Evolutionary conservation across 2,888 invertebrate genomes (phyloP), one percentile per base, ranked within the genome.

Genomic region (Eristalis arbustorum): DNA sequence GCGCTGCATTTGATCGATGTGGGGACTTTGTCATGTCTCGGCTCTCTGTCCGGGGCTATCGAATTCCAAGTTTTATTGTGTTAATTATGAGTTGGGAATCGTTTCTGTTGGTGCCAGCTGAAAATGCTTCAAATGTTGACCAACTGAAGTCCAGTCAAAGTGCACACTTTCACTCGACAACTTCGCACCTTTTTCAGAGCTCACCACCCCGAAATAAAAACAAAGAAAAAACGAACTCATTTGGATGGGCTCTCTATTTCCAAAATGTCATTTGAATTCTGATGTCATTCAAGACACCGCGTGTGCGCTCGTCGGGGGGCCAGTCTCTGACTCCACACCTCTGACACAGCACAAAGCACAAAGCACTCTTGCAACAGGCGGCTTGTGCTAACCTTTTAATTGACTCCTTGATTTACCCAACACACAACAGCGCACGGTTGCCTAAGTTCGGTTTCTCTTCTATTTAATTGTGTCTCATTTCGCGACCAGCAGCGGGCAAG

Each of bases 381-480:
- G 5, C 62, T 28, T 31, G 31, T 62, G 25, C 25, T 28, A 49
- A 49, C 49, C 49, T 49, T 67, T 71, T 79, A 79, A 79, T 79
- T 79, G 72, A 73, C 73, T 73, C 37, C 61, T 79, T 73, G 34
- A 73, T 42, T 31, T 77, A 49, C 49, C n/a, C 49, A 18, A n/a
- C n/a, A 49, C 49, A 49, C 18, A n/a, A n/a, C n/a, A n/a, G n/a
- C 18, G 5, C n/a, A 23, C 66, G 25, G 66, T 79, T 67, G 73
- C 72, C 61, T 49, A 73, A 77, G 40, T 59, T 72, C n/a, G 49
- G 49, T 18, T 11, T 66, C 59, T 59, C 14, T 6, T 42, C 40
- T 37, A 5, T 8, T 25, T 66, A 8, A 14, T 73, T 67, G 59
- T 67, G 61, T 49, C 13, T 56, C 73, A n/a, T 73, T 40, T 79